Evolutionary conservation across 2,888 invertebrate species (phyloP), one percentile per base, ranked within the genome.

Genomic region (Stictocephala bisonia): DNA sequence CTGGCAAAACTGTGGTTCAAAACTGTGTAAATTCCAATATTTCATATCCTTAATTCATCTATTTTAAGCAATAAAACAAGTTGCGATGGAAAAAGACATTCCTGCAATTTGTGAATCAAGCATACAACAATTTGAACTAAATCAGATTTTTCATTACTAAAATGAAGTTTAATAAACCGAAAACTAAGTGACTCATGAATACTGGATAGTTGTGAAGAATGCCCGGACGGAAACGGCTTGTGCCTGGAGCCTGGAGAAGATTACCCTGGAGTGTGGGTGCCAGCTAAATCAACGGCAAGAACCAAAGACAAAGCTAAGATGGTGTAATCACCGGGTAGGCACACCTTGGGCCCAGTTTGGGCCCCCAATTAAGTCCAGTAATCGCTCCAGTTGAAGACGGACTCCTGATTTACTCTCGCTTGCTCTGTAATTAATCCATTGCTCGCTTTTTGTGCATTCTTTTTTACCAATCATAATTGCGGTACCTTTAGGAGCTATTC

Each of bases 401-500:
- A 24, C 56, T 56, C 56, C 31, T 26, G 29, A 29, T 56, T 56
- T 29, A 26, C 31, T 29, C 56, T 51, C 56, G 15, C 2, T 26
- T 18, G 27, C 56, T 56, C 56, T 56, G 56, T 56, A 56, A 56
- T 56, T 56, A 56, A 56, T 56, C 56, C 56, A n/a, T 18, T 56
- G 27, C 31, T 29, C n/a, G 27, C 56, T 56, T 56, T 56, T 56
- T 56, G 56, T 56, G 56, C 56, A 56, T 56, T 29, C 56, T n/a
- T 56, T 56, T 56, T 56, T 56, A 29, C 56, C 29, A 18, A 56
- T 56, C 29, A 56, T 56, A 56, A 56, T 56, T 56, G 56, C 56
- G 26, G 51, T 11, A 11, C 13, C 7, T 3, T 26, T 2, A 18
- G 26, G 51, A 26, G 29, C 56, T 56, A 56, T 56, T 56, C 27